phyloP scores from a whole-genome alignment of 2,797 vertebrate species.

The Antennarius maculatus region DNA sequence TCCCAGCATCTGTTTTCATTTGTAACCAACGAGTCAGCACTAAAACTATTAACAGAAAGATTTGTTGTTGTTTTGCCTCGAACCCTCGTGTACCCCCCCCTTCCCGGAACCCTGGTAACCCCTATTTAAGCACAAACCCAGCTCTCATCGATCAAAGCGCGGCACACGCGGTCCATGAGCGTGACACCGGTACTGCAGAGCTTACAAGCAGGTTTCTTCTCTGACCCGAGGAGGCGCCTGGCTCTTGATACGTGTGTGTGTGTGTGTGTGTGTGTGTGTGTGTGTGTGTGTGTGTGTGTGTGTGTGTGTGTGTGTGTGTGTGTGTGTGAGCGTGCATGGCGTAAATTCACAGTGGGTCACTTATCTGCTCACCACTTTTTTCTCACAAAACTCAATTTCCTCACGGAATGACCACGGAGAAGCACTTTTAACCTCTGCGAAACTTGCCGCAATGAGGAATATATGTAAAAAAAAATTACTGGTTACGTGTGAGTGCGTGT shows the following conservation, averaged over 20 bases:
- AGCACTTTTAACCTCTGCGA: slow-evolving; percentile 67
- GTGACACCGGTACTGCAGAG: slow-evolving; percentile 57
- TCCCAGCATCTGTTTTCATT: slow-evolving; percentile 64
- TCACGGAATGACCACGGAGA: slow-evolving; percentile 39
- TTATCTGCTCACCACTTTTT: slow-evolving; percentile 47
- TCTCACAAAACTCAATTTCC: slow-evolving; percentile 68
- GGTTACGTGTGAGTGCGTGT: not conserved
- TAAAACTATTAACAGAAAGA: slow-evolving; percentile 65
- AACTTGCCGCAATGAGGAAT: slow-evolving; percentile 46
- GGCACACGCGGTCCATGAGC: slow-evolving; percentile 44
- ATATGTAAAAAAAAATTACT: slow-evolving; percentile 52
- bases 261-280: slow-evolving; percentile 19
- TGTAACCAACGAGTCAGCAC: slow-evolving; percentile 50
- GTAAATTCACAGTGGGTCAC: slow-evolving; percentile 50
- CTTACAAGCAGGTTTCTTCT: slow-evolving; percentile 66
- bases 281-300: slow-evolving; percentile 16
- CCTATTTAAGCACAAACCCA: slow-evolving; percentile 72
- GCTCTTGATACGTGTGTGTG: slow-evolving; percentile 40
- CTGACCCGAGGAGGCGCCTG: slow-evolving; percentile 64
- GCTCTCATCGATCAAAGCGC: slow-evolving; percentile 76
- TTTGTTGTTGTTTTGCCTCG: slow-evolving; percentile 68
- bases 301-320: too few relatives aligned
- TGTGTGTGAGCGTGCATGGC: not conserved
- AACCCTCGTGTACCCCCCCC: slow-evolving; percentile 48
- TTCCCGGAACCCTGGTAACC: slow-evolving; percentile 68